Conservation (phyloP, 1,140 invertebrate species). For the Calephelis nemesis region DNA sequence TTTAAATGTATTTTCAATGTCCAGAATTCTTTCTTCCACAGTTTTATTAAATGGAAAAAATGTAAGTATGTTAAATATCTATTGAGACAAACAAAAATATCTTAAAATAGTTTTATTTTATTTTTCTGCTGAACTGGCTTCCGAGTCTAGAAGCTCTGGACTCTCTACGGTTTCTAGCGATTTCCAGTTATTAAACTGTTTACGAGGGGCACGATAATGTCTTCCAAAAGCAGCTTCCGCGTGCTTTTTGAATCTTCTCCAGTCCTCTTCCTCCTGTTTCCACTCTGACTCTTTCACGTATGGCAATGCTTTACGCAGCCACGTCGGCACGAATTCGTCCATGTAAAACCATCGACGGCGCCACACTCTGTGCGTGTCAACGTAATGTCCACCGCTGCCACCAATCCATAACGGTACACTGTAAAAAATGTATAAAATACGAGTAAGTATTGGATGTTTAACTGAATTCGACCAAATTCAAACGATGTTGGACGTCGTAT, state of each 20-base stretch:
- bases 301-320: conserved; percentile 43
- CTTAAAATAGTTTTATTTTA: neutral
- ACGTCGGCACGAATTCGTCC: conserved; percentile 57
- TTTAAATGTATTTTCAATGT: too few relatives aligned
- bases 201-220: conserved; percentile 47
- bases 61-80: too few relatives aligned
- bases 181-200: conserved; percentile 43
- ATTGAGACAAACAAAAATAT: too few relatives aligned
- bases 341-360: conserved; percentile 52
- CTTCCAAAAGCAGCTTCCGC: conserved; percentile 51
- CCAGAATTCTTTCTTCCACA: too few relatives aligned
- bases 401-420: conserved; percentile 55
- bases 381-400: conserved; percentile 45
- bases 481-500: too few relatives aligned
- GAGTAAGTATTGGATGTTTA: too few relatives aligned
- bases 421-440: neutral
- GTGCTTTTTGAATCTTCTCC: conserved; percentile 50
- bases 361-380: conserved; percentile 55
- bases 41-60: too few relatives aligned
- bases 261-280: conserved; percentile 49
- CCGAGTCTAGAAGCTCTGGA: conserved; percentile 12
- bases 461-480: too few relatives aligned
- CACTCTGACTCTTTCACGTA: conserved; percentile 52
- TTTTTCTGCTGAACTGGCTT: neutral
- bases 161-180: conserved; percentile 42